Conservation (phyloP, 1,140 invertebrate genomes). For the Plutomurus gul region DNA sequence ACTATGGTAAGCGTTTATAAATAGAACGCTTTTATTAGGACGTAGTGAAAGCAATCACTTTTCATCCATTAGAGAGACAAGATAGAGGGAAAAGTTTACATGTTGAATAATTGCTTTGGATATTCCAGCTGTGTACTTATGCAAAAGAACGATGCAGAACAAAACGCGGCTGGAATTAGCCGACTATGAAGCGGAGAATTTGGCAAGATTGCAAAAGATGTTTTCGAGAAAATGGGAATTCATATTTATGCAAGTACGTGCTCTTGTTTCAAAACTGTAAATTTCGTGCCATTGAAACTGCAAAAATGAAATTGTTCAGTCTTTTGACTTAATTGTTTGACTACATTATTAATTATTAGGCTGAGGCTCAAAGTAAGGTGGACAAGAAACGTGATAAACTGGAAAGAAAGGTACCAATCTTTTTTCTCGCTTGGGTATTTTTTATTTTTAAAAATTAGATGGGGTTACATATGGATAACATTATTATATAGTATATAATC, state of each 20-base stretch:
- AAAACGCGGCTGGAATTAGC: slow-evolving; percentile 95
- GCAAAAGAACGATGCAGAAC: slow-evolving; percentile 99
- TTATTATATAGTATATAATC: no score
- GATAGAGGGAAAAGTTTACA: no score
- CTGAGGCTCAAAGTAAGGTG: slow-evolving; percentile 83
- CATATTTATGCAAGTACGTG: slow-evolving; percentile 91
- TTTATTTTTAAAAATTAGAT: no score
- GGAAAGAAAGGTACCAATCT: slow-evolving; percentile 95
- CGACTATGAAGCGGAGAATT: slow-evolving; percentile 97
- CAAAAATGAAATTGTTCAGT: not conserved
- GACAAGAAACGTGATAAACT: slow-evolving; percentile 98
- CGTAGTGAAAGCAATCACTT: no score
- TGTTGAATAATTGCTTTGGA: not conserved
- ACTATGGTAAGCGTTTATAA: slow-evolving; percentile 85
- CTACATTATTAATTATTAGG: slow-evolving; percentile 55
- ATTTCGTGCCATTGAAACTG: not conserved
- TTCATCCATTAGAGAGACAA: not conserved
- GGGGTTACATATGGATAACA: no score
- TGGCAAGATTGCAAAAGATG: slow-evolving; percentile 97
- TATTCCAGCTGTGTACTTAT: slow-evolving; percentile 89
- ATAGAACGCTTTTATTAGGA: no score
- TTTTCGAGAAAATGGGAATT: slow-evolving; percentile 99
- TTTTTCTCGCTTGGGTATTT: no score
- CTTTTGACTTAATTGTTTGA: not conserved
- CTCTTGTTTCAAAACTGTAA: not conserved